Percentiles rank a stretch among this genome's conserved stretches.
Evolutionary conservation across 2,888 invertebrate species (phyloP).

Genomic region (Drosophila merina): DNA sequence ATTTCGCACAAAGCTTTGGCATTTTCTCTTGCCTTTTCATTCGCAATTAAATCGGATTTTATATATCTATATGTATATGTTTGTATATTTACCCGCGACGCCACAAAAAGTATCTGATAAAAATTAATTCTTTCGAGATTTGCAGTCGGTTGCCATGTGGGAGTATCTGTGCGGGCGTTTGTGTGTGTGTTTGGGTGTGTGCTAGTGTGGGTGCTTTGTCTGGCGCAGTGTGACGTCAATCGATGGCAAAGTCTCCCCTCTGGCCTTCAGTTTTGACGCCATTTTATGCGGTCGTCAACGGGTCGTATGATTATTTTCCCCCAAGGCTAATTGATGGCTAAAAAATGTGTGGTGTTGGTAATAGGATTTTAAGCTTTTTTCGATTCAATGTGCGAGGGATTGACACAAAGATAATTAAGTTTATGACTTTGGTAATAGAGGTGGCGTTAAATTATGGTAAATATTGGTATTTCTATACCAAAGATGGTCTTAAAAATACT

Average conservation of each 20-base stretch:
- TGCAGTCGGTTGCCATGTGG: constrained; percentile 15
- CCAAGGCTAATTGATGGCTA: constrained; percentile 9
- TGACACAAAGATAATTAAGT: background rate
- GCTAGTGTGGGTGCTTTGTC: constrained; percentile 10
- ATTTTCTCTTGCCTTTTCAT: constrained; percentile 35
- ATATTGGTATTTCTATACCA: no score
- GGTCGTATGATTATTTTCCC: constrained; percentile 6
- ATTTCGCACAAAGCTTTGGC: constrained; percentile 34
- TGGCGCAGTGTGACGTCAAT: constrained; percentile 55
- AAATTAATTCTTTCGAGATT: constrained; percentile 20
- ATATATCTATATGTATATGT: background rate
- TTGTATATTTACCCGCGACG: background rate
- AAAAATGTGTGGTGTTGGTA: constrained; percentile 3
- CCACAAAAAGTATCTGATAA: constrained; percentile 7
- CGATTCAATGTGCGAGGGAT: background rate
- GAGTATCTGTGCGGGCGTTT: background rate
- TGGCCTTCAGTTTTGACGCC: constrained; percentile 46
- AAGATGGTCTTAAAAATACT: no score
- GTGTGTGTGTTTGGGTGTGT: constrained; percentile 1
- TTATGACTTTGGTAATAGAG: background rate
- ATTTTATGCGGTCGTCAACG: constrained; percentile 50
- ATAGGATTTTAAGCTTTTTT: constrained; percentile 7
- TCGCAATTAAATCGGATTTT: constrained; percentile 46
- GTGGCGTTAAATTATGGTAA: background rate
- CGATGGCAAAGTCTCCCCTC: constrained; percentile 25